These are phyloP conservation scores for Coelogynopora nodosa DNA, from an alignment of 2,888 invertebrate species.

Conservation along the genomic window DNA sequence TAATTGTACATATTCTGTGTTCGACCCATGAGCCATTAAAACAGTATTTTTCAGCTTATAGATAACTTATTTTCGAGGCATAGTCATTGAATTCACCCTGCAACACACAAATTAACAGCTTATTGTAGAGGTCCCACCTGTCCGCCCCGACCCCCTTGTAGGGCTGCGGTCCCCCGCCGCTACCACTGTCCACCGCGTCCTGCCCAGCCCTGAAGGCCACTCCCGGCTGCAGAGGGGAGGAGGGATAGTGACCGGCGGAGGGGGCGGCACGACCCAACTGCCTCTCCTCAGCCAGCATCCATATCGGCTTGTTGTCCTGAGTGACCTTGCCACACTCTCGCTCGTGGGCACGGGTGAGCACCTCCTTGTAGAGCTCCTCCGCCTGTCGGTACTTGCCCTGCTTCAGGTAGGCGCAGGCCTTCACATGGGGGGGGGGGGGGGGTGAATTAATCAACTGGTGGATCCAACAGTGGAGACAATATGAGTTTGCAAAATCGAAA, in stretches of 20 bases:
- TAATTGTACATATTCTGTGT: no score
- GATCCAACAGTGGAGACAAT: no score
- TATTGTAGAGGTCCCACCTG: not conserved
- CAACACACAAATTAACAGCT: no score
- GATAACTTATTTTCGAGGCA: no score
- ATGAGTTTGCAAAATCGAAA: no score
- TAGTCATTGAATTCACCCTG: no score
- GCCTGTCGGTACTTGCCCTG: conserved; percentile 96
- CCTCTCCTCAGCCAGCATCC: conserved; percentile 96
- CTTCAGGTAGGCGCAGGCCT: conserved; percentile 93
- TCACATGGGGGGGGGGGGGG: no score
- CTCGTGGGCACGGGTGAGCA: conserved; percentile 93
- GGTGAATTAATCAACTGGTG: no score
- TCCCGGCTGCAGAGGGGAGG: no score
- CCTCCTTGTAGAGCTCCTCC: conserved; percentile 90
- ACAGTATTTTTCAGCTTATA: no score
- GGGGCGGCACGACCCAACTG: not conserved
- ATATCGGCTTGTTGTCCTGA: conserved; percentile 90
- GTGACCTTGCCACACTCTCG: conserved; percentile 67
- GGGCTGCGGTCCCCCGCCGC: not conserved
- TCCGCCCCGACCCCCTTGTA: not conserved
- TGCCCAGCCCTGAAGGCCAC: not conserved
- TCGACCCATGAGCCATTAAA: no score
- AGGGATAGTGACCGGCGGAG: not conserved
- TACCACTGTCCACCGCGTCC: not conserved